Evolutionary conservation across 2,113 vertebrate genomes (phyloP), one percentile per base, ranked within the genome.

Genomic region (Lanius ludovicianus): DNA sequence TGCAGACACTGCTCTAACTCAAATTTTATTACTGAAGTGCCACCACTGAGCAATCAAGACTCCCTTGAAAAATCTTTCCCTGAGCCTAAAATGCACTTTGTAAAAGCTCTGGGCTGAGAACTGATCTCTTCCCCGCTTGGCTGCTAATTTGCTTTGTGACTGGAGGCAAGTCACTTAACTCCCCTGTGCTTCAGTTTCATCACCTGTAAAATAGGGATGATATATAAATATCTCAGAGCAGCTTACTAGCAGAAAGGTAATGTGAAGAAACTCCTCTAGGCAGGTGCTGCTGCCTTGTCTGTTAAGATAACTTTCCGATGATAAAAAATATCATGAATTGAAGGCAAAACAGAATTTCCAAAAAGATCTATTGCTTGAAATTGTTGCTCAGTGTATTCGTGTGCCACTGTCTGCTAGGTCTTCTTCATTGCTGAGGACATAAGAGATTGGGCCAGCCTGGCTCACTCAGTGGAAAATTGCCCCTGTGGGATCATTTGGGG

Each of bases 71-170:
- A 96, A 91, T 65, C 82, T 90, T 77, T 83, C 74, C 35, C 46
- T 87, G 83, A 95, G 85, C 63, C 67, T 63, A 80, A 93, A 96
- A 87, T 64, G 91, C 65, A 78, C 80, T 92, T 90, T 87, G 59
- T 82, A 87, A 95, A 93, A 90, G 85, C 88, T 56, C 44, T 81
- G 73, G 64, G 88, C 82, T 90, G 73, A 64, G 42, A 87, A 94
- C 57, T 39, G 60, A 90, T 92, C 79, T 96, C 56, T 88, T 93
- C 42, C 55, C 64, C 14, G n/a, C 77, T 68, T 94, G 74, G 55
- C 85, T 92, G 60, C 88, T 94, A 82, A 96, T 94, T 96, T 95
- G 82, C 35, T 95, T 93, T 93, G 82, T 95, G 93, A 77, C 95
- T 17, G 2, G 85, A 90, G 95, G 95, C 92, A 90, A 96, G 63